These are phyloP conservation scores for Aplocera efformata DNA, from an alignment of 2,888 invertebrate genomes.

Conservation along the genomic window DNA sequence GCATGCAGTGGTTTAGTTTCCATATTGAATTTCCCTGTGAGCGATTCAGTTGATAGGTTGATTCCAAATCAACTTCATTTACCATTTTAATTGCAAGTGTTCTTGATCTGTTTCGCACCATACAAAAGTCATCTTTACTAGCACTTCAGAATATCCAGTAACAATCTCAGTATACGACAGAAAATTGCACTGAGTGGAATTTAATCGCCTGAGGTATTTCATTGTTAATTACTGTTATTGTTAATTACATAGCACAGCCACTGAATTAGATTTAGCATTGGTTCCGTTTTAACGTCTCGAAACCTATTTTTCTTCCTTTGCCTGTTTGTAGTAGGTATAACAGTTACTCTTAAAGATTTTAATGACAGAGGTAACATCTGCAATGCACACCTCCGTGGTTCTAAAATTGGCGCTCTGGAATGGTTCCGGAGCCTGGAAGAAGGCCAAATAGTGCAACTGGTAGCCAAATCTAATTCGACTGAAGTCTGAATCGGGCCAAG, in stretches of 20 bases:
- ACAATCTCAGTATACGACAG: too few relatives aligned
- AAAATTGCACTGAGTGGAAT: not conserved
- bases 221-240: too few relatives aligned
- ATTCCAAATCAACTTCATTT: too few relatives aligned
- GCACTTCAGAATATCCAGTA: too few relatives aligned
- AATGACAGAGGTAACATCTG: slow-evolving; percentile 5
- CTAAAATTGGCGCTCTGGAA: slow-evolving; percentile 16
- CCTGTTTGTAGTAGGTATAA: not conserved
- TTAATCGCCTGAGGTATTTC: not conserved
- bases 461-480: slow-evolving; percentile 19
- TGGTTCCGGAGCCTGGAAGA: slow-evolving; percentile 16
- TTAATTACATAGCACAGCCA: too few relatives aligned
- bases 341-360: not conserved
- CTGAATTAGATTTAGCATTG: too few relatives aligned
- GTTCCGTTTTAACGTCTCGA: slow-evolving; percentile 1
- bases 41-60: too few relatives aligned
- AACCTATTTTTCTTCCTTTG: slow-evolving; percentile 7
- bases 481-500: slow-evolving; percentile 7
- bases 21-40: too few relatives aligned
- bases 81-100: too few relatives aligned
- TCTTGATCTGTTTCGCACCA: too few relatives aligned
- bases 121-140: too few relatives aligned
- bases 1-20: slow-evolving; percentile 13
- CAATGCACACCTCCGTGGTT: slow-evolving; percentile 2
- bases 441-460: slow-evolving; percentile 20